phyloP scores from a whole-genome alignment of 2,113 vertebrate genomes.

The Lepus europaeus region DNA sequence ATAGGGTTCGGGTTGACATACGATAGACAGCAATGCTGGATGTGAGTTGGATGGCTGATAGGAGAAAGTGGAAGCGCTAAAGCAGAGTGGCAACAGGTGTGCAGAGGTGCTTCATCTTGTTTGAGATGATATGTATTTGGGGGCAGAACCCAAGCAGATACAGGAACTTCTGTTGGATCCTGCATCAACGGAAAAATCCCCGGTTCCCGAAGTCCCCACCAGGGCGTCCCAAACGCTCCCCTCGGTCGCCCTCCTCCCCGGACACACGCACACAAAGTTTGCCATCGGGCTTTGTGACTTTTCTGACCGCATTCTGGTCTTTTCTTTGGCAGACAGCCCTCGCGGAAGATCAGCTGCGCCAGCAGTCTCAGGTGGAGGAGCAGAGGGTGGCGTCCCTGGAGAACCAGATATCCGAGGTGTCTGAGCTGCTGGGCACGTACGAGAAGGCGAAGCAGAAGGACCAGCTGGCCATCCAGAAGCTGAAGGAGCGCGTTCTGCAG shows the following conservation, averaged over 20 bases:
- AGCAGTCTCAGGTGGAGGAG: constrained; percentile 92
- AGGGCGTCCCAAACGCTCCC: background rate
- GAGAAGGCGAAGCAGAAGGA: constrained; percentile 94
- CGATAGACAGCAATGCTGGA: background rate
- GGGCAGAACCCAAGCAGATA: background rate
- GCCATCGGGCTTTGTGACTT: background rate
- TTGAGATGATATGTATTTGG: background rate
- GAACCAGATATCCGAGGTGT: constrained; percentile 92
- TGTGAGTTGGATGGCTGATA: background rate
- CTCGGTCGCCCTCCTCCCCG: background rate
- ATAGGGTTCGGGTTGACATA: background rate
- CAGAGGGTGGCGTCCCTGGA: constrained; percentile 92
- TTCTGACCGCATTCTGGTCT: constrained; percentile 10
- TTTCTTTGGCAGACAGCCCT: constrained; percentile 87
- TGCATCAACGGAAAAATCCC: background rate
- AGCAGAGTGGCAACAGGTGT: background rate
- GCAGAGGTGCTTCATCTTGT: background rate
- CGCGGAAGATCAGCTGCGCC: constrained; percentile 90
- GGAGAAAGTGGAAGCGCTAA: background rate
- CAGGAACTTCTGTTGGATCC: background rate
- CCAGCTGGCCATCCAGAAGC: constrained; percentile 90
- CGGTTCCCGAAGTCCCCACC: background rate
- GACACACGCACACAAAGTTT: background rate
- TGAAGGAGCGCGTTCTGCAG: constrained; percentile 93
- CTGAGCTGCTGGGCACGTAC: constrained; percentile 92